Evolutionary conservation across 1,140 invertebrate genomes (phyloP).

Genomic region (Ridgeia piscesae): DNA sequence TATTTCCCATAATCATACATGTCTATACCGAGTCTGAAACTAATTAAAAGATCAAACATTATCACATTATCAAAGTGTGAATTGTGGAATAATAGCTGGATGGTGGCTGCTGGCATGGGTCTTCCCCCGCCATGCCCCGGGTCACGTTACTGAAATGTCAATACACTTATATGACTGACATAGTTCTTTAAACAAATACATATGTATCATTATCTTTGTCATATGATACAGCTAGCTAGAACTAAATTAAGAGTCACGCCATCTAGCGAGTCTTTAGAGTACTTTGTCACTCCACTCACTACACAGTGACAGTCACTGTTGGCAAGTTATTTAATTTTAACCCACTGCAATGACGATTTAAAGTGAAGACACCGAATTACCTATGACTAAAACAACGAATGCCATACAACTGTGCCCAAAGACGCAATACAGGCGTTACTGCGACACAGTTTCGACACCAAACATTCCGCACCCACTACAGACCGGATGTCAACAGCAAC

Average conservation of each 20-base stretch:
- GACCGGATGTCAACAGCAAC: conserved; percentile 3
- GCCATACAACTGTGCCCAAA: not conserved
- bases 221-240: not conserved
- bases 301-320: not conserved
- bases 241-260: not conserved
- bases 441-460: not conserved
- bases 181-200: too few species aligned
- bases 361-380: not conserved
- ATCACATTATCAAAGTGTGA: too few species aligned
- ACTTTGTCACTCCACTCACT: not conserved
- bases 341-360: not conserved
- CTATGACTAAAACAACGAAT: not conserved
- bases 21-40: not conserved
- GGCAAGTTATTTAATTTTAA: not conserved
- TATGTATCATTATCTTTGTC: too few species aligned
- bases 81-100: too few species aligned
- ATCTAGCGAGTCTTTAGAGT: not conserved
- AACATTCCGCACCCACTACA: not conserved
- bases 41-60: not conserved
- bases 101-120: too few species aligned
- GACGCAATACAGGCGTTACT: not conserved
- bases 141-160: too few species aligned
- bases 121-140: too few species aligned
- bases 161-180: too few species aligned
- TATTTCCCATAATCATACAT: conserved; percentile 19